Percentiles rank a stretch among this genome's conserved stretches.
phyloP scores from a whole-genome alignment of 2,797 vertebrate genomes.

The Steatocranus sp. region DNA sequence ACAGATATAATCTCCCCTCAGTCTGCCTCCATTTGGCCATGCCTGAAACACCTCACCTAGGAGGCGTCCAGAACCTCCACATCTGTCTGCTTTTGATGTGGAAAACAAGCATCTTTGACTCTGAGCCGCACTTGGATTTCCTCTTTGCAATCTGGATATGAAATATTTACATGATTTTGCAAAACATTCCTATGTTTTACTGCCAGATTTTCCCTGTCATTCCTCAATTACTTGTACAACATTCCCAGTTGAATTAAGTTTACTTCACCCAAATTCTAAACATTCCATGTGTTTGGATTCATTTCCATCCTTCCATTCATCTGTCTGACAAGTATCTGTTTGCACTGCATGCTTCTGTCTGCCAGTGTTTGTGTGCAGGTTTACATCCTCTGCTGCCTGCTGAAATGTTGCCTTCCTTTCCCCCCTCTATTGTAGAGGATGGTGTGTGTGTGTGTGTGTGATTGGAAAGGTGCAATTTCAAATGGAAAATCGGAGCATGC shows the following conservation, averaged over 20 bases:
- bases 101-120: neutral
- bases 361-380: neutral
- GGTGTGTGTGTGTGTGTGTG: neutral
- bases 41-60: neutral
- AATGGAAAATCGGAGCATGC: conserved; percentile 10
- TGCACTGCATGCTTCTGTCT: neutral
- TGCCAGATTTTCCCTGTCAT: neutral
- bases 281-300: neutral
- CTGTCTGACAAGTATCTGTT: neutral
- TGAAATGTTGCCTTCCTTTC: neutral
- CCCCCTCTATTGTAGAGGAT: neutral
- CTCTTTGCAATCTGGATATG: neutral
- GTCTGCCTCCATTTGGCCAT: neutral
- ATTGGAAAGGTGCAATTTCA: conserved; percentile 9
- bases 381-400: neutral
- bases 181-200: neutral
- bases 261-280: neutral
- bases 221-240: neutral
- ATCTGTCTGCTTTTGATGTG: neutral
- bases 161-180: neutral
- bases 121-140: neutral
- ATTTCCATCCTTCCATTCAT: neutral
- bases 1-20: neutral
- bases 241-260: neutral
- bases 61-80: neutral